Percentiles rank a stretch among this genome's conserved stretches.
These are phyloP conservation scores for Phoronis australis DNA, from an alignment of 2,888 invertebrate genomes.

Conservation along the genomic window DNA sequence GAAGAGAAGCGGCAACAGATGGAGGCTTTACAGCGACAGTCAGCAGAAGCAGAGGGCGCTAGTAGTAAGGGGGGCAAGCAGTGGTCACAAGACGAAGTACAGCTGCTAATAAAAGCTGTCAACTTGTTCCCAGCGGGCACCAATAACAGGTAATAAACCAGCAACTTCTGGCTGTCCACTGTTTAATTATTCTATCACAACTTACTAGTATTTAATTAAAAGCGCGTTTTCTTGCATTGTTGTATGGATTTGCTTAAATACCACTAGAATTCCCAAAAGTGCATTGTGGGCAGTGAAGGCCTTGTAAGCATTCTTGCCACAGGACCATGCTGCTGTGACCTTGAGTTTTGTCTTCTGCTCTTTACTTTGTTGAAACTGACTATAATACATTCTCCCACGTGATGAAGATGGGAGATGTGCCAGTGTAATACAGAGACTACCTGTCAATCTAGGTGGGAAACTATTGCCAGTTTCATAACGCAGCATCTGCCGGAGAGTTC, in stretches of 20 bases:
- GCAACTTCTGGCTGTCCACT: background rate
- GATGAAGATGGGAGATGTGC: too few species aligned
- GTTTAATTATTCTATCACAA: background rate
- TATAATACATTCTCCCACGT: too few species aligned
- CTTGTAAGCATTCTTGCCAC: too few species aligned
- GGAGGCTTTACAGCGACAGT: conserved; percentile 28
- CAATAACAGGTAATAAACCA: conserved; percentile 64
- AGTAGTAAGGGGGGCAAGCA: conserved; percentile 50
- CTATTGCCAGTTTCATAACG: conserved; percentile 91
- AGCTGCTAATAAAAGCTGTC: conserved; percentile 90
- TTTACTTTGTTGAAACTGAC: conserved; percentile 4
- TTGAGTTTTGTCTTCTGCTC: too few species aligned
- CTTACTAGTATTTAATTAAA: background rate
- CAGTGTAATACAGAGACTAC: too few species aligned
- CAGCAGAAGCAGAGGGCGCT: conserved; percentile 17
- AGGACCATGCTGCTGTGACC: too few species aligned
- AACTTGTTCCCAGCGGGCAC: conserved; percentile 97
- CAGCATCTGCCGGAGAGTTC: conserved; percentile 54
- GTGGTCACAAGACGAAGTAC: conserved; percentile 83
- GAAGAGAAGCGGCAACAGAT: conserved; percentile 61
- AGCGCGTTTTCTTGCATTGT: conserved; percentile 7
- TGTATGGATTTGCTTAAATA: too few species aligned
- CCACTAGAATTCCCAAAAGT: too few species aligned
- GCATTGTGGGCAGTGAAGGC: too few species aligned
- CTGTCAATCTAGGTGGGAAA: conserved; percentile 73